Base-by-base conservation (phyloP, 2,888 invertebrate genomes). In the Tipula confusa region DNA sequence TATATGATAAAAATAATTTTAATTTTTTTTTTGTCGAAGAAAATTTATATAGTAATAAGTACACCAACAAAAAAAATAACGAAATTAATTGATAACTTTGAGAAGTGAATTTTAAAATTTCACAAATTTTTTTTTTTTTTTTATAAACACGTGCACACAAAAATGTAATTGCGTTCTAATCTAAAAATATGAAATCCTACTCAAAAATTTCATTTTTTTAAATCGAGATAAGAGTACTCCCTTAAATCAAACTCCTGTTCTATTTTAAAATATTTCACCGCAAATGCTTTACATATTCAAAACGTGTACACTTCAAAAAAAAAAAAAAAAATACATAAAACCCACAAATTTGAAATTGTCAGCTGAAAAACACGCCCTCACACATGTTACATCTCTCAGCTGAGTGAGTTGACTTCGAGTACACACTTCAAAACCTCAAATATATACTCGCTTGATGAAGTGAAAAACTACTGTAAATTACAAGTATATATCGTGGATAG, bases 271-370 rank as follows among this genome's bases (percentile, higher is more conserved):
- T 64, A 64, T 24, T 64, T 24, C 64, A 64, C 64, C 64, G 64
- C 64, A 64, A 43, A 64, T 64, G 24, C n/a, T n/a, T 64, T 64
- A 24, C 18, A 48, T 48, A 18, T 48, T 7, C 9, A 64, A 64
- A 64, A 64, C 64, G 64, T 64, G 64, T 64, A 24, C 64, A 64
- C 64, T 64, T 64, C 64, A 64, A 64, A 64, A 24, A 18, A 24
- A n/a, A n/a, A n/a, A n/a, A n/a, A n/a, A n/a, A n/a, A n/a, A n/a
- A n/a, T n/a, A n/a, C 24, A 64, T 64, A 64, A 64, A 64, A 64
- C 64, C 64, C 64, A 64, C 64, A 64, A 64, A 64, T 64, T 64
- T 64, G 64, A 64, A 64, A 64, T 24, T 64, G 64, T 64, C 64
- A 64, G 64, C 64, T 64, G 64, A 64, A 24, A 64, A 64, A 24